Evolutionary conservation across 1,140 invertebrate genomes (phyloP), one percentile per base, ranked within the genome.

Genomic region (Bathynomus jamesi): DNA sequence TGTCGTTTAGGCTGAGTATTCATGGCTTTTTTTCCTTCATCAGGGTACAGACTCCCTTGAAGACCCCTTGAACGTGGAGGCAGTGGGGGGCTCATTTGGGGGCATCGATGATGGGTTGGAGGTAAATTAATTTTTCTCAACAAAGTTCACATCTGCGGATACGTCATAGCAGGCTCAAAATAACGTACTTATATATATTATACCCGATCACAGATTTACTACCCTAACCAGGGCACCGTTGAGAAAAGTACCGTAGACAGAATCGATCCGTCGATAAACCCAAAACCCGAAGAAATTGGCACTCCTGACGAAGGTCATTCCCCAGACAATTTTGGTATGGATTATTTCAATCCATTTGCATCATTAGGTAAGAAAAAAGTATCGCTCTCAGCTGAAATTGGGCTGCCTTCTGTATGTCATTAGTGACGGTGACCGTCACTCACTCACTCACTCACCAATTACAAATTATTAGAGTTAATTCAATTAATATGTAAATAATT

Each of bases 41-140:
- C n/a, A n/a, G n/a, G n/a, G 13, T 3, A 61, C n/a, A 4, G 46
- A 69, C 28, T 17, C 32, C 0, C 0, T 25, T 5, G 61, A 25
- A 24, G n/a, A 4, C 7, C 11, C 28, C 4, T 28, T 30, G 4
- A 27, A 27, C 24, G 11, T 7, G 4, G 0, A 28, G 24, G 61
- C 28, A 4, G n/a, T 70, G 8, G 68, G 63, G 24, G 68, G 60
- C 7, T 63, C 63, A 17, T 63, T 62, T 11, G 61, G 68, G n/a
- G 68, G 68, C 1, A 70, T 70, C 25, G 68, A 70, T 28, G 68
- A 70, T 32, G 68, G 68, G 7, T 62, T 70, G 21, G 27, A 40
- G 68, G 68, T 70, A 7, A 40, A 61, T 32, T 7, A 21, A 65
- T 5, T 40, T 21, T 28, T 61, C n/a, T 61, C 1, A 61, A 32